These are phyloP conservation scores for Cyprinus carpio DNA, from an alignment of 2,113 vertebrate genomes.

Conservation along the genomic window DNA sequence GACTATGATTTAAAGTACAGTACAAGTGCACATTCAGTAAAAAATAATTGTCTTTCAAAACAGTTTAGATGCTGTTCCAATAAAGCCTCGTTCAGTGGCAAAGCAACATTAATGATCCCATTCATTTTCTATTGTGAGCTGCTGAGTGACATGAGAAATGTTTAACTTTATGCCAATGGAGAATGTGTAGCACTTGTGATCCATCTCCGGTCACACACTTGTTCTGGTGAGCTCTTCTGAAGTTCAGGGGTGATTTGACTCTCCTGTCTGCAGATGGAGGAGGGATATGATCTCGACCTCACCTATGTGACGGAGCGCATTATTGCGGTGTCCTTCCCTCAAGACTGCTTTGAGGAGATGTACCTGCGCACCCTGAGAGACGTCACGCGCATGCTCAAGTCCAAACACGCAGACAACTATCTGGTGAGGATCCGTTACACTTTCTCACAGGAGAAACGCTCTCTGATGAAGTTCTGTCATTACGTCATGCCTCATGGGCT, in stretches of 20 bases:
- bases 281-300: conserved; percentile 90
- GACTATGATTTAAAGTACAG: too few species aligned
- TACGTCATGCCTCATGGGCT: too few species aligned
- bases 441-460: not conserved
- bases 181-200: too few species aligned
- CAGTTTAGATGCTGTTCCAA: too few species aligned
- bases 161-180: too few species aligned
- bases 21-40: too few species aligned
- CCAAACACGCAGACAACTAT: conserved; percentile 95
- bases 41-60: too few species aligned
- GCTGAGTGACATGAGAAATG: too few species aligned
- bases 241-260: not conserved
- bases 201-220: too few species aligned
- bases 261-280: conserved; percentile 80
- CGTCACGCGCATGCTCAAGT: conserved; percentile 93
- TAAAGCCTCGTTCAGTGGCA: too few species aligned
- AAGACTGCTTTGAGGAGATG: conserved; percentile 85
- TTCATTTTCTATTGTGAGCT: too few species aligned
- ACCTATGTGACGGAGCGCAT: conserved; percentile 95
- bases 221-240: not conserved
- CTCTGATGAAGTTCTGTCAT: not conserved
- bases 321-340: conserved; percentile 90
- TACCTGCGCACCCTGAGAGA: conserved; percentile 88
- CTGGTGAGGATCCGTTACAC: conserved; percentile 77
- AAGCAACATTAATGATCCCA: too few species aligned